Evolutionary conservation across 2,888 invertebrate genomes (phyloP).

Genomic region (Nomada ferruginata): DNA sequence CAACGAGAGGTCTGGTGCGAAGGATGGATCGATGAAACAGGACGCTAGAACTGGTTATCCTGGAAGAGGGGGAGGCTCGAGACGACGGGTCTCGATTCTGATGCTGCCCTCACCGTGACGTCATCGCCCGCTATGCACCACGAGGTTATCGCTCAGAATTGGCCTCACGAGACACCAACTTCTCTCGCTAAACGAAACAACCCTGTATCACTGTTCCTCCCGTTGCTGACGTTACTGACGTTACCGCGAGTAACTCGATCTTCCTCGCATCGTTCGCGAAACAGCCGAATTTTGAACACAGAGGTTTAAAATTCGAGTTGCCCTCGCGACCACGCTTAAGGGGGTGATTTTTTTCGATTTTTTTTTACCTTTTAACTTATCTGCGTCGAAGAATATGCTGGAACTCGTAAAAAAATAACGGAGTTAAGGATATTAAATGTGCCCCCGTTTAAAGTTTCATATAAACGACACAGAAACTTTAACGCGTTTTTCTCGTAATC

Average conservation of each 20-base stretch:
- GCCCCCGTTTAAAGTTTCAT: too few species aligned
- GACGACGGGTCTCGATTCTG: constrained; percentile 48
- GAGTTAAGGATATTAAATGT: too few species aligned
- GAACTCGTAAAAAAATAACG: too few species aligned
- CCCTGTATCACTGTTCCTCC: not conserved
- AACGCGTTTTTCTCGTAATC: too few species aligned
- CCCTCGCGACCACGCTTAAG: not conserved
- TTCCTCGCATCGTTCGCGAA: not conserved
- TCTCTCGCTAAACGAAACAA: not conserved
- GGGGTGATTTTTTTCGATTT: not conserved
- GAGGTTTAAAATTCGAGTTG: too few species aligned
- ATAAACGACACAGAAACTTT: too few species aligned
- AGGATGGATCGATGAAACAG: constrained; percentile 42
- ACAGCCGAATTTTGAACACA: not conserved
- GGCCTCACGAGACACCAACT: constrained; percentile 11
- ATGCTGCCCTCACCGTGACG: constrained; percentile 51
- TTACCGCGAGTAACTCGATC: not conserved
- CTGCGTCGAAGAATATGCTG: too few species aligned
- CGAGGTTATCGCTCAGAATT: constrained; percentile 55
- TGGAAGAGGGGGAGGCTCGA: constrained; percentile 26
- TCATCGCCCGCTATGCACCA: constrained; percentile 52
- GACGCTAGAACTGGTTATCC: constrained; percentile 58
- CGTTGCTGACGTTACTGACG: too few species aligned
- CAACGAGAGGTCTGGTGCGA: constrained; percentile 9
- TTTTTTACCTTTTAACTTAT: too few species aligned